These are phyloP conservation scores for Lysandra coridon DNA, from an alignment of 2,888 invertebrate species.

Conservation along the genomic window DNA sequence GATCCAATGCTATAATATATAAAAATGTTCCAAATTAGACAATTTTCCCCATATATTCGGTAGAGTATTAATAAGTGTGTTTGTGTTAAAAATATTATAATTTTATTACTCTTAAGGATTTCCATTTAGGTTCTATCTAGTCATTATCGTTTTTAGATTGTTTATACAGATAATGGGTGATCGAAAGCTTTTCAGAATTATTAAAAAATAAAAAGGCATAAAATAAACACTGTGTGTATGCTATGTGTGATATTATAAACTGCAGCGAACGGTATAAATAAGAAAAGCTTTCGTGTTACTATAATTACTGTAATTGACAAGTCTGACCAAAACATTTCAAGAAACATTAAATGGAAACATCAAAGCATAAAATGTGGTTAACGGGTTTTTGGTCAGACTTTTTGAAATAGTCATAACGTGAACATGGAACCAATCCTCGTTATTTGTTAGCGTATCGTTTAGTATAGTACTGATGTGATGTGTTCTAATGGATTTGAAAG, in stretches of 20 bases:
- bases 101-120: conserved; percentile 3
- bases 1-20: conserved; percentile 15
- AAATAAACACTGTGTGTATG: neutral
- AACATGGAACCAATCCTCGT: conserved; percentile 60
- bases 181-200: conserved; percentile 2
- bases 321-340: neutral
- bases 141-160: conserved; percentile 27
- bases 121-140: conserved; percentile 27
- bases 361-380: neutral
- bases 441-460: conserved; percentile 43
- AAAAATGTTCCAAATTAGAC: conserved; percentile 24
- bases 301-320: neutral
- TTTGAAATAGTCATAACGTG: conserved; percentile 40
- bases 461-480: conserved; percentile 24
- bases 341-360: neutral
- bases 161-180: neutral
- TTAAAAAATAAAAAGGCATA: neutral
- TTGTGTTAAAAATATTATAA: neutral
- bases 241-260: neutral
- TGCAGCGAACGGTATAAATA: neutral
- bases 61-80: neutral
- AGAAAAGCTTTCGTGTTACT: conserved; percentile 7
- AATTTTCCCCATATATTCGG: neutral
- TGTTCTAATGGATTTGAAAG: conserved; percentile 30
- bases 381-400: neutral